Evolutionary conservation across 2,888 invertebrate genomes (phyloP).

Genomic region (Heterodera filipjevi): DNA sequence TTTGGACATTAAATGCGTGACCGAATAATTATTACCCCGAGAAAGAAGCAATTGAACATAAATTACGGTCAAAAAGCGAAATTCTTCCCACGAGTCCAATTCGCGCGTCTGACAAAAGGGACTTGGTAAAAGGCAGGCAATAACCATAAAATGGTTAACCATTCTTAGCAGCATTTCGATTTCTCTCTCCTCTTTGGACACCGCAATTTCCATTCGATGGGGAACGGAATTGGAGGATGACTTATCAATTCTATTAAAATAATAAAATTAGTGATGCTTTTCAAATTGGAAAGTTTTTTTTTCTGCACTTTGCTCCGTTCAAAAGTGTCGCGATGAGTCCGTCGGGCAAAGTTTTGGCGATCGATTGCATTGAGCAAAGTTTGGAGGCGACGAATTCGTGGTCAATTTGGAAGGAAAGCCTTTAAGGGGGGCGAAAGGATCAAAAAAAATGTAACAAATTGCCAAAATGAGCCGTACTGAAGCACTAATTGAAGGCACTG

Average conservation of each 20-base stretch:
- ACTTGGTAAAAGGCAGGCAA: background rate
- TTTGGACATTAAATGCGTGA: too few relatives aligned
- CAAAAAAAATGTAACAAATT: background rate
- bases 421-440: background rate
- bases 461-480: background rate
- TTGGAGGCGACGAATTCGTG: background rate
- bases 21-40: background rate
- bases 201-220: conserved; percentile 9
- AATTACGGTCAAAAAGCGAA: background rate
- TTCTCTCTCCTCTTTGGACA: conserved; percentile 21
- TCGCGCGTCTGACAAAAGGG: conserved; percentile 12
- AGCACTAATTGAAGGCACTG: background rate
- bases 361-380: conserved; percentile 6
- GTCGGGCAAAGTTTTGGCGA: conserved; percentile 23
- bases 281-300: background rate
- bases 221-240: background rate
- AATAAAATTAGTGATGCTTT: background rate
- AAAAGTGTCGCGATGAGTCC: conserved; percentile 15
- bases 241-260: conserved; percentile 1
- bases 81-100: conserved; percentile 23
- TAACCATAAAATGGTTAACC: too few relatives aligned
- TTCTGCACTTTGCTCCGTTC: background rate
- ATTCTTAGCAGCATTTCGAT: conserved; percentile 19
- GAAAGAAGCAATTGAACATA: conserved; percentile 13
- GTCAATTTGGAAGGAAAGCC: background rate